Evolutionary conservation across 2,888 invertebrate genomes (phyloP).

Genomic region (Cantharis rufa): DNA sequence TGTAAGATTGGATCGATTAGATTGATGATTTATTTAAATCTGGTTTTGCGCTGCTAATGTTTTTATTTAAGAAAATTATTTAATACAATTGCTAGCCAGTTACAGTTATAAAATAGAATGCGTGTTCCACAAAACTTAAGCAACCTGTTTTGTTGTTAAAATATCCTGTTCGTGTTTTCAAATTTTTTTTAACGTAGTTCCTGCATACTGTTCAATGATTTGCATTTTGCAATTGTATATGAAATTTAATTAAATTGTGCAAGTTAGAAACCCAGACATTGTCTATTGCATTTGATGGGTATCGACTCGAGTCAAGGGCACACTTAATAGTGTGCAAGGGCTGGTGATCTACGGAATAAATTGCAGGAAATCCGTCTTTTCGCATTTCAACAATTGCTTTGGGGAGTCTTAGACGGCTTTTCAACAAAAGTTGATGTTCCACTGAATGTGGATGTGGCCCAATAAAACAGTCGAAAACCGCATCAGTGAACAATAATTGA

Average conservation of each 20-base stretch:
- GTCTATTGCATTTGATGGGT: neutral
- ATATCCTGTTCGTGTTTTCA: constrained; percentile 7
- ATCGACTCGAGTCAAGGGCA: neutral
- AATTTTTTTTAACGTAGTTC: neutral
- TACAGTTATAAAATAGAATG: constrained; percentile 15
- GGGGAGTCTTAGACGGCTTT: too few relatives aligned
- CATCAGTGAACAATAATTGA: too few relatives aligned
- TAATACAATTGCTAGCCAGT: constrained; percentile 5
- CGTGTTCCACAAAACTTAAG: constrained; percentile 10
- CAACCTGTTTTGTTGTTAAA: constrained; percentile 1
- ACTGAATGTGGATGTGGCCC: too few relatives aligned
- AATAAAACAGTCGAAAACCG: too few relatives aligned
- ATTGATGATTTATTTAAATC: constrained; percentile 15
- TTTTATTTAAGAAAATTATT: constrained; percentile 7
- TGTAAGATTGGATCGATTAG: constrained; percentile 9
- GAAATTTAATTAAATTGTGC: neutral
- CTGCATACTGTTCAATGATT: neutral
- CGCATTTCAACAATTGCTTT: too few relatives aligned
- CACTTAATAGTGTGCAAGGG: too few relatives aligned
- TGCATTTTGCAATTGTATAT: neutral
- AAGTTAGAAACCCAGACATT: neutral
- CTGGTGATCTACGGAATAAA: neutral
- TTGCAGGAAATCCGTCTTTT: neutral
- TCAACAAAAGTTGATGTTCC: too few relatives aligned
- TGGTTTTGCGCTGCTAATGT: constrained; percentile 12